Evolutionary conservation across 2,888 invertebrate species (phyloP).

Genomic region (Tetragnatha montana): DNA sequence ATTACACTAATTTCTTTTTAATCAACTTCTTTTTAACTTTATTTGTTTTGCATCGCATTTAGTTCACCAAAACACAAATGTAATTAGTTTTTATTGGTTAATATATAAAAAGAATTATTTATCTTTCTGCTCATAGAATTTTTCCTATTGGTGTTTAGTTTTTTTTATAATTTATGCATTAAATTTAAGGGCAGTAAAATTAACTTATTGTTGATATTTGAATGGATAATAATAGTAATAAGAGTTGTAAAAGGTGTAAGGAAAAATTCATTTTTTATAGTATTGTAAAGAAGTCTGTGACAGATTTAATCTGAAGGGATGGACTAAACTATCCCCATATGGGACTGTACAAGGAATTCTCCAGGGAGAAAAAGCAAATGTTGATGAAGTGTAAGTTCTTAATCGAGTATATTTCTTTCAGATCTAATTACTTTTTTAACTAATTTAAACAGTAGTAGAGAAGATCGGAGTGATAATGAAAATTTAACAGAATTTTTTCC

Average conservation of each 20-base stretch:
- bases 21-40: neutral
- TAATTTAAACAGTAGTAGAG: neutral
- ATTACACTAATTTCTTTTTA: neutral
- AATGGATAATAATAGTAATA: no score
- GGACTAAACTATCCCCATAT: conserved; percentile 92
- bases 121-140: no score
- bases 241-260: no score
- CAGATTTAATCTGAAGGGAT: conserved; percentile 85
- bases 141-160: no score
- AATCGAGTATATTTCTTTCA: neutral
- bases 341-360: conserved; percentile 94
- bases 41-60: neutral
- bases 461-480: no score
- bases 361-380: conserved; percentile 86
- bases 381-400: conserved; percentile 89
- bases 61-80: neutral
- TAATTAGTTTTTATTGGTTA: no score
- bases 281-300: conserved; percentile 84
- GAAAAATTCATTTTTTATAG: conserved; percentile 76
- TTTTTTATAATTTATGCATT: no score
- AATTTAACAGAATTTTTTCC: no score
- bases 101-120: no score
- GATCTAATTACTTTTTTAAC: neutral
- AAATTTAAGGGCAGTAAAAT: no score
- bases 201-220: no score